A percentile compares a stretch with the other conserved stretches of the same genome.
Evolutionary conservation across 2,797 vertebrate genomes (phyloP).

Genomic region (Antrozous pallidus): DNA sequence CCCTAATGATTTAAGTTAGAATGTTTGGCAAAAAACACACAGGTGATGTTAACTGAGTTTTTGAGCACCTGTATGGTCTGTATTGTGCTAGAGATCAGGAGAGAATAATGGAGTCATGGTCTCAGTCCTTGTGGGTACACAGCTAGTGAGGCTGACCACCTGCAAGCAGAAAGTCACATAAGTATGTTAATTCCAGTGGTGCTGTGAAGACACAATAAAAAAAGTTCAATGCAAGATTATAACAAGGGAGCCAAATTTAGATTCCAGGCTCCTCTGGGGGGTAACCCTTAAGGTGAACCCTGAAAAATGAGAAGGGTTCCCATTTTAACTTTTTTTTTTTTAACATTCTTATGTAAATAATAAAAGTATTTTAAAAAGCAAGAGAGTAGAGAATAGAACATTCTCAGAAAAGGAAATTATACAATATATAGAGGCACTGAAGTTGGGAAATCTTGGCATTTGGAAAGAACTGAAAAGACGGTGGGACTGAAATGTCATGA

Average conservation of each 20-base stretch:
- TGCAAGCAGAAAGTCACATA: background rate
- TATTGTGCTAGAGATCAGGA: background rate
- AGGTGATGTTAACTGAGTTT: background rate
- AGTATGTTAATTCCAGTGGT: background rate
- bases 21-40: background rate
- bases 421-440: background rate
- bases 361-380: conserved; percentile 22
- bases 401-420: background rate
- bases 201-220: background rate
- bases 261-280: background rate
- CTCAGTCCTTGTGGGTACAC: background rate
- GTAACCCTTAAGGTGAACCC: background rate
- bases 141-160: background rate
- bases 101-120: background rate
- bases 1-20: conserved; percentile 19
- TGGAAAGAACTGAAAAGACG: background rate
- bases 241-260: background rate
- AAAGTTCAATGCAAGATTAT: background rate
- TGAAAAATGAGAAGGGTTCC: background rate
- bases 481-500: background rate
- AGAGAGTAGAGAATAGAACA: background rate
- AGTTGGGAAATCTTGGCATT: background rate
- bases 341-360: background rate
- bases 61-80: background rate
- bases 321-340: background rate